Percentiles rank a stretch among this genome's conserved stretches.
Conservation (phyloP, 1,140 invertebrate species). For the Ceratitis capitata region DNA sequence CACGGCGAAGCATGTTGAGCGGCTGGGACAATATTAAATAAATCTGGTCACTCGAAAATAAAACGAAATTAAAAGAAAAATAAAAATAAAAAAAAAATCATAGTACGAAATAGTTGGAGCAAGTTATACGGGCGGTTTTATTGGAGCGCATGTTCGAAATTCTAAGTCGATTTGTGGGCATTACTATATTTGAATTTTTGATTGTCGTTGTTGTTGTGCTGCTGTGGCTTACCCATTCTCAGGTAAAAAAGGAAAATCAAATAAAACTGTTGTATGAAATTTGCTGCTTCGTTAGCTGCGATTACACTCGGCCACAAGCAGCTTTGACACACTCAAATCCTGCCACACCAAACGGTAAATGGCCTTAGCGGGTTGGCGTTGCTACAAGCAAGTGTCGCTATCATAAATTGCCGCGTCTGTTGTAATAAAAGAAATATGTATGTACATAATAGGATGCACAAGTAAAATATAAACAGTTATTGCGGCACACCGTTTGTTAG, state of each 20-base stretch:
- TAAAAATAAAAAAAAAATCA: not conserved
- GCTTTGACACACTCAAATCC: not conserved
- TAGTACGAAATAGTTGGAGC: not conserved
- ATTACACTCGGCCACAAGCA: not conserved
- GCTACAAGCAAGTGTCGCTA: not conserved
- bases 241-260: not conserved
- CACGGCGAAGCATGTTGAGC: not conserved
- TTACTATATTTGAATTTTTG: not conserved
- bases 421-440: not conserved
- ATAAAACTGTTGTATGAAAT: not conserved
- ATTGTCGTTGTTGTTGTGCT: constrained; percentile 16
- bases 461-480: not conserved
- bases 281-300: not conserved
- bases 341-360: too few relatives aligned
- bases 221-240: not conserved
- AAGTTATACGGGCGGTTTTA: not conserved
- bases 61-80: not conserved
- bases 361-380: not conserved
- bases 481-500: not conserved
- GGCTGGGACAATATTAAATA: not conserved
- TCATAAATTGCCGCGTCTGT: not conserved
- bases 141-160: not conserved
- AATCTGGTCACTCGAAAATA: not conserved
- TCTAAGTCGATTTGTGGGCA: constrained; percentile 7
- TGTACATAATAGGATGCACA: too few relatives aligned